phyloP scores from a whole-genome alignment of 2,113 vertebrate genomes.

The Calidris pygmaea region DNA sequence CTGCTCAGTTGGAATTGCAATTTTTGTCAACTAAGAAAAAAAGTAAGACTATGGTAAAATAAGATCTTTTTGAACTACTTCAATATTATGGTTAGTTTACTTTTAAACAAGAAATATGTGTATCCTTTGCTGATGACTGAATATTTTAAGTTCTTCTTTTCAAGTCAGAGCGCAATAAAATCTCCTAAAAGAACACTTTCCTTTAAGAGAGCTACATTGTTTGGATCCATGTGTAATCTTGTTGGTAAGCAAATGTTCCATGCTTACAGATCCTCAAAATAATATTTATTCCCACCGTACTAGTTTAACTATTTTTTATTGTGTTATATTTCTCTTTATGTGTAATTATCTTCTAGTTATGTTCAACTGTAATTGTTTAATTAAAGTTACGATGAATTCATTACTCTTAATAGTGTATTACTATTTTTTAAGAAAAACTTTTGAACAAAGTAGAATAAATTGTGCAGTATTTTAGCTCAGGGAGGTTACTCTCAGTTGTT shows the following conservation, averaged over 20 bases:
- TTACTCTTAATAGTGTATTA: conserved; percentile 13
- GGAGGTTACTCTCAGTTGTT: background rate
- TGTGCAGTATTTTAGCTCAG: conserved; percentile 3
- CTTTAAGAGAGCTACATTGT: background rate
- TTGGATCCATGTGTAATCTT: background rate
- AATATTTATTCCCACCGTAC: background rate
- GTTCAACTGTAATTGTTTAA: conserved; percentile 25
- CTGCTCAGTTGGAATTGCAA: background rate
- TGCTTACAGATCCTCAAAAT: background rate
- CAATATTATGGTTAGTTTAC: background rate
- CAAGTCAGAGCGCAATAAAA: background rate
- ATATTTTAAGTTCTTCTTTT: background rate
- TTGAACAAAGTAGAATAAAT: conserved; percentile 25
- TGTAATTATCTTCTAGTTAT: background rate
- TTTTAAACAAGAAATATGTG: background rate
- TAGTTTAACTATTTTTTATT: background rate
- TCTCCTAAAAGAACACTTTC: background rate
- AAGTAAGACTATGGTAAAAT: background rate
- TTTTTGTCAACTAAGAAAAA: background rate
- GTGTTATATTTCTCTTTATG: background rate
- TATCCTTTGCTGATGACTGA: background rate
- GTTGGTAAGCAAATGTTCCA: background rate
- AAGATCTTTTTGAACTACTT: background rate
- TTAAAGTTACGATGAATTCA: conserved; percentile 17
- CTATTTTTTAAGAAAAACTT: conserved; percentile 34